These are phyloP conservation scores for Daubentonia madagascariensis DNA, from an alignment of 2,113 vertebrate genomes.

Conservation along the genomic window DNA sequence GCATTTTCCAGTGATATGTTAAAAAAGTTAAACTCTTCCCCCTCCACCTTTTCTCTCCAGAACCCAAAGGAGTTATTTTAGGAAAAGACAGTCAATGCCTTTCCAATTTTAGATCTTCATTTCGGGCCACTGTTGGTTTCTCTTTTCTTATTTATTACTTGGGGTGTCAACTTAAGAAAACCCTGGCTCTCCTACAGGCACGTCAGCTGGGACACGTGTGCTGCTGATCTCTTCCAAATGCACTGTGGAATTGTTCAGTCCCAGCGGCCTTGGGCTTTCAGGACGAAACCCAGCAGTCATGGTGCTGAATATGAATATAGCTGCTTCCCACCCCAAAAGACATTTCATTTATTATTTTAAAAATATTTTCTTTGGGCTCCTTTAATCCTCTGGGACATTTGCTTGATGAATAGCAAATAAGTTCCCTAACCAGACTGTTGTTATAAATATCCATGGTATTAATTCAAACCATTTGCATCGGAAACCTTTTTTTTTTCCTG, in stretches of 20 bases:
- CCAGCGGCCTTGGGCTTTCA: neutral
- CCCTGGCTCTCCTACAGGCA: neutral
- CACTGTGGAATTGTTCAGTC: neutral
- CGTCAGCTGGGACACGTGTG: neutral
- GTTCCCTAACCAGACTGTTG: constrained; percentile 45
- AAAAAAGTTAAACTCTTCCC: neutral
- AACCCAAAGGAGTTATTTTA: neutral
- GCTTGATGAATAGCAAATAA: constrained; percentile 71
- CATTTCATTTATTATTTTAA: constrained; percentile 68
- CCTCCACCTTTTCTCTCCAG: neutral
- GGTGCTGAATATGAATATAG: constrained; percentile 54
- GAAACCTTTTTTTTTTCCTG: constrained; percentile 11
- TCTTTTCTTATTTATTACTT: constrained; percentile 37
- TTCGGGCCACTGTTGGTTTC: neutral
- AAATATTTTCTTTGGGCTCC: constrained; percentile 76
- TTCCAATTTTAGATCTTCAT: constrained; percentile 19
- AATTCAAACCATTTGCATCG: constrained; percentile 61
- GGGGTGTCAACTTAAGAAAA: constrained; percentile 37
- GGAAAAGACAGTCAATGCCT: neutral
- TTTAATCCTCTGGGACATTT: constrained; percentile 61
- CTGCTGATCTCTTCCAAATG: neutral
- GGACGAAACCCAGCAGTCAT: constrained; percentile 6
- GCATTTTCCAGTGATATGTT: neutral
- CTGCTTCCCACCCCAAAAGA: constrained; percentile 65
- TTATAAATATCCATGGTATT: constrained; percentile 69